phyloP scores from a whole-genome alignment of 2,797 vertebrate species.

The Gastrophryne carolinensis region DNA sequence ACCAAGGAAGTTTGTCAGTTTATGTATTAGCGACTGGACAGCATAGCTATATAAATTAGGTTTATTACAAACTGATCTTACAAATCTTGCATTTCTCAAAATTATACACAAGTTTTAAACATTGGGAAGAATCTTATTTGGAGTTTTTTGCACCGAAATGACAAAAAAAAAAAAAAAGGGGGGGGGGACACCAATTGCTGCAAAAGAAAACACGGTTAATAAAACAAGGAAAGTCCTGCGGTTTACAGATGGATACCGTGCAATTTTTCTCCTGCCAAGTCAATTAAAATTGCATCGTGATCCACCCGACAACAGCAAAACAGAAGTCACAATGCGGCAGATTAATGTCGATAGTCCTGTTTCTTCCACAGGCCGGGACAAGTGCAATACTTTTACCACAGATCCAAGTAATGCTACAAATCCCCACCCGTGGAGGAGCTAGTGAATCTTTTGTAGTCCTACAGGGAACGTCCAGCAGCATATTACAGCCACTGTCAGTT shows the following conservation, averaged over 20 bases:
- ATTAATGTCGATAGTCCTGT: constrained; percentile 61
- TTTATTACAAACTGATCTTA: too few relatives aligned
- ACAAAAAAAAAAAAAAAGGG: constrained; percentile 36
- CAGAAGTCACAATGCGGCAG: constrained; percentile 48
- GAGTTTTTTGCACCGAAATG: neutral
- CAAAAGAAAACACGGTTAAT: neutral
- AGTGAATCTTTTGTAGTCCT: constrained; percentile 5
- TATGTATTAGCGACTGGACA: too few relatives aligned
- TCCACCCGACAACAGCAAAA: constrained; percentile 93
- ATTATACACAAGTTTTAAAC: too few relatives aligned
- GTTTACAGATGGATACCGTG: constrained; percentile 97
- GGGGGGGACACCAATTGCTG: neutral
- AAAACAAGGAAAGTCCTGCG: constrained; percentile 81
- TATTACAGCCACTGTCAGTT: constrained; percentile 81
- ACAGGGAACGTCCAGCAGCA: neutral
- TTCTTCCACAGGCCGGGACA: constrained; percentile 83
- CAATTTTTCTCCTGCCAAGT: constrained; percentile 81
- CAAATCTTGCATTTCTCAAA: too few relatives aligned
- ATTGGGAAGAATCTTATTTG: neutral
- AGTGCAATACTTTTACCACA: constrained; percentile 79
- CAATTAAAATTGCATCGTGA: constrained; percentile 91
- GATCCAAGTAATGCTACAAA: constrained; percentile 78
- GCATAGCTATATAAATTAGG: too few relatives aligned
- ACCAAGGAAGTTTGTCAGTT: too few relatives aligned
- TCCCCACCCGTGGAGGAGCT: constrained; percentile 76